Evolutionary conservation across 2,888 invertebrate genomes (phyloP), one percentile per base, ranked within the genome.

Genomic region (Amphipyra berbera): DNA sequence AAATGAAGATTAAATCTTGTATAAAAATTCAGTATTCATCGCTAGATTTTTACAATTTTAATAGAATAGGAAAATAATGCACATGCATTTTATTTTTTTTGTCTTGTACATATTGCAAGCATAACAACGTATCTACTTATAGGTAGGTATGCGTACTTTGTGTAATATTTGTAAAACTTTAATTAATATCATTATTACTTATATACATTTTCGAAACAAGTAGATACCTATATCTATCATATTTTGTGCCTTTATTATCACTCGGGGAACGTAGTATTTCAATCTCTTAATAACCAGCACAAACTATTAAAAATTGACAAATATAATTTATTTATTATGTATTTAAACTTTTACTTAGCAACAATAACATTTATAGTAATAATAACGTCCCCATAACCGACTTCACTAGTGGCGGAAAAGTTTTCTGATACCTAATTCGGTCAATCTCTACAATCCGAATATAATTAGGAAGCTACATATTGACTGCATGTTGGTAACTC

Each of bases 1-100:
- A 89, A 90, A 90, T 83, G 88, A 90, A 86, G 86, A 86, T 89
- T 88, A 84, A 83, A 85, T 86, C 87, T 88, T 88, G 87, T 90
- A 90, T 89, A 90, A 90, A 89, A 89, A 82, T 82, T 88, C 87
- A 86, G 88, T 88, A 85, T 82, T 76, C 83, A 83, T 84, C 62
- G 68, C 76, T 84, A 82, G 71, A 77, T 78, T 81, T 80, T 82
- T 74, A 78, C 71, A 82, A 71, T 78, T 81, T 82, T 68, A 81
- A 83, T 82, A 88, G 81, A 83, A 82, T 88, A 88, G 85, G 86
- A 89, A 88, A 88, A 87, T 88, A 88, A 86, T 88, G 85, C 86
- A 81, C 78, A 87, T 83, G 84, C 83, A 85, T 86, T 88, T 82
- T 59, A 59, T 77, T 79, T 78, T 79, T 78, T 78, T 79, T 68